These are phyloP conservation scores for Lutjanus argentimaculatus DNA, from an alignment of 2,797 vertebrate species.

Conservation along the genomic window DNA sequence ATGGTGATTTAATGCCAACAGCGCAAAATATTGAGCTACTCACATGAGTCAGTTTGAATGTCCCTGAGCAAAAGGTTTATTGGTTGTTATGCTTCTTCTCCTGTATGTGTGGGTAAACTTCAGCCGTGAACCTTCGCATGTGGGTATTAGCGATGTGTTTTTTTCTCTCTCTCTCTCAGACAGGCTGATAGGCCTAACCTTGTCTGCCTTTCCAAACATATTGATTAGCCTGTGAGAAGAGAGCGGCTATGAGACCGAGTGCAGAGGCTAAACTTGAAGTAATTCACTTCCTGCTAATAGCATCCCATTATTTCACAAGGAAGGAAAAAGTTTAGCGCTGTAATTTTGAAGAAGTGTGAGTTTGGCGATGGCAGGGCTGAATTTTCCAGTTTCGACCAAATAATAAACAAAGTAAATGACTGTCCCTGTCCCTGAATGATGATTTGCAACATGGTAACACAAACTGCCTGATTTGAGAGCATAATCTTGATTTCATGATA, in stretches of 20 bases:
- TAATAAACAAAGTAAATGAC: not conserved
- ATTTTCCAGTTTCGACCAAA: not conserved
- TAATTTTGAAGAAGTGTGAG: constrained; percentile 4
- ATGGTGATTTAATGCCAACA: constrained; percentile 69
- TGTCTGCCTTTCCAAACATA: constrained; percentile 80
- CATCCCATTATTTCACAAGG: constrained; percentile 50
- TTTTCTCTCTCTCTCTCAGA: constrained; percentile 46
- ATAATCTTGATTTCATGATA: constrained; percentile 27
- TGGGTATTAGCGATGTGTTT: constrained; percentile 65
- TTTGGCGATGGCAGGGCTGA: not conserved
- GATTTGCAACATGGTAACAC: constrained; percentile 3
- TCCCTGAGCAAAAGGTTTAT: constrained; percentile 76
- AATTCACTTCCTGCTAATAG: constrained; percentile 60
- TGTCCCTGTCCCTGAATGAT: constrained; percentile 1
- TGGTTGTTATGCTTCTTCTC: constrained; percentile 64
- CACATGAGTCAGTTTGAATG: constrained; percentile 61
- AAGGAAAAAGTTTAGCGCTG: constrained; percentile 24
- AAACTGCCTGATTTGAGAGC: not conserved
- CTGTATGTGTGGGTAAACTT: constrained; percentile 69
- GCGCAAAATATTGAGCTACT: constrained; percentile 72
- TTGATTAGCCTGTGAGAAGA: constrained; percentile 80
- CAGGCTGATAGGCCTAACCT: constrained; percentile 75
- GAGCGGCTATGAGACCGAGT: constrained; percentile 53
- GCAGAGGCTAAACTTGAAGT: constrained; percentile 67
- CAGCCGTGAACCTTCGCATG: constrained; percentile 70